A percentile compares a stretch with the other conserved stretches of the same genome.
Evolutionary conservation across 2,888 invertebrate species (phyloP).

Genomic region (Spilosoma lubricipeda): DNA sequence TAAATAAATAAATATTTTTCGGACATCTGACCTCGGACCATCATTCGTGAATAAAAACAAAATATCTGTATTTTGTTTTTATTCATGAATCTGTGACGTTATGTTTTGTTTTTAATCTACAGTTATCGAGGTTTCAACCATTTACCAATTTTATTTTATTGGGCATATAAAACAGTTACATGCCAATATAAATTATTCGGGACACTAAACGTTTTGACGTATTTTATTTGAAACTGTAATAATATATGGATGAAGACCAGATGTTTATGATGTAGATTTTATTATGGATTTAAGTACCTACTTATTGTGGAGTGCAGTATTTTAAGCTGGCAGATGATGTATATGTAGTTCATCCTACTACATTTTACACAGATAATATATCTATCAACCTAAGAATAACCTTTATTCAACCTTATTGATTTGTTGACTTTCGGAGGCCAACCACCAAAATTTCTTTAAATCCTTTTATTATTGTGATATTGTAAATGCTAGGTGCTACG

Average conservation of each 20-base stretch:
- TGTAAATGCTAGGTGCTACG: too few species aligned
- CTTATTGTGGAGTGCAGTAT: background rate
- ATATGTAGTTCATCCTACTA: background rate
- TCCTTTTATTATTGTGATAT: too few species aligned
- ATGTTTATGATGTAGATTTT: background rate
- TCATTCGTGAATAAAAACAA: too few species aligned
- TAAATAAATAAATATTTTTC: too few species aligned
- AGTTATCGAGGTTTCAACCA: too few species aligned
- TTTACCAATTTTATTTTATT: too few species aligned
- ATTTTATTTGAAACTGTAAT: background rate
- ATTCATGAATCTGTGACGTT: too few species aligned
- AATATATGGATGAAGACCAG: conserved; percentile 6
- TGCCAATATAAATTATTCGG: background rate
- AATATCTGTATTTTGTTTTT: too few species aligned
- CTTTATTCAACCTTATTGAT: background rate
- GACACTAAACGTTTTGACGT: background rate
- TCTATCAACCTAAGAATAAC: background rate
- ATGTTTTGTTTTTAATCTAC: too few species aligned
- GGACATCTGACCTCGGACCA: too few species aligned
- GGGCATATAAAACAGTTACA: background rate
- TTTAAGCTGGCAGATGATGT: background rate
- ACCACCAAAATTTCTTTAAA: too few species aligned
- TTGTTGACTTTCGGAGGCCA: too few species aligned
- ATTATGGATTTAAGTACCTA: conserved; percentile 1
- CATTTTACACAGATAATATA: background rate